Base-by-base conservation (phyloP, 2,797 vertebrate species). In the Microhierax caerulescens region DNA sequence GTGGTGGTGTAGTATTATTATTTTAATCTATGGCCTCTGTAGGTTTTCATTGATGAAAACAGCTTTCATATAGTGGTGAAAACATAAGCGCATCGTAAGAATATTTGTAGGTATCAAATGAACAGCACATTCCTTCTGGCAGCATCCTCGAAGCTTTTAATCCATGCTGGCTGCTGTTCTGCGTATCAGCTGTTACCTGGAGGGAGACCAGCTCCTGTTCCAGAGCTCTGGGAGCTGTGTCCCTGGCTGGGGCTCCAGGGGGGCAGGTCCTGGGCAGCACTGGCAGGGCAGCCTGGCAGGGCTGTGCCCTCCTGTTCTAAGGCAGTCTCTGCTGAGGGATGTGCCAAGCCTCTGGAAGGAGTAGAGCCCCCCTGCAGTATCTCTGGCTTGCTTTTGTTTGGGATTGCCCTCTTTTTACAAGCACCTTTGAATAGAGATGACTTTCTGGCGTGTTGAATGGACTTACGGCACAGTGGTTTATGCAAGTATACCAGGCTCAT, bases 181-280 rank as follows among this genome's bases (percentile, higher is more conserved):
- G 21, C 13, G 1, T 25, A 6, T 61, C 76, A 64, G 34, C 25
- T 50, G 30, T 27, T 80, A 75, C 59, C 32, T 36, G 41, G n/a
- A 1, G 1, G 41, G 36, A 30, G 21, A 50, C 2, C 37, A 53
- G 27, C 36, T 83, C 22, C 56, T 9, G 5, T 50, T 88, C 56
- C 75, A 75, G 75, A 89, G 78, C 43, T 7, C 43, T 8, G 4
- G 0, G 2, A 65, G 9, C 0, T 1, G 11, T 43, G 43, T 70
- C 39, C 11, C 25, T 1, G 2, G 23, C 18, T 0, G 0, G 1
- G 12, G 36, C 27, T 92, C 27, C 68, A 3, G 2, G 45, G 47
- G 54, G 37, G 17, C 9, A 1, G 10, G 30, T 79, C 37, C 59
- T 0, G 5, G 36, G 41, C 59, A 79, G 51, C 1, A 1, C 32